phyloP scores from a whole-genome alignment of 2,888 invertebrate genomes.

The Rhagonycha fulva region DNA sequence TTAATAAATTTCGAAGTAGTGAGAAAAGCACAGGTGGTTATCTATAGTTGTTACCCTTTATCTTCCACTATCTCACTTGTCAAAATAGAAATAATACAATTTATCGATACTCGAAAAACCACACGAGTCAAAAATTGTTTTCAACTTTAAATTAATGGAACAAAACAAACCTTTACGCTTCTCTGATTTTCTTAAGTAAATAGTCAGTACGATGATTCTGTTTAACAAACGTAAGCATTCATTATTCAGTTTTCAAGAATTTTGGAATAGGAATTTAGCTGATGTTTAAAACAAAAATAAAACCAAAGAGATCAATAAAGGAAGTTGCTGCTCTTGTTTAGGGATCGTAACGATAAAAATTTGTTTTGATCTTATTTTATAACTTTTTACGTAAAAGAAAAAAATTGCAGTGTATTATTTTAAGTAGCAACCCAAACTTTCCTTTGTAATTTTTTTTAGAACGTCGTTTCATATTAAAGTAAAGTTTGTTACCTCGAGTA shows the following conservation, averaged over 20 bases:
- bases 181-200: background rate
- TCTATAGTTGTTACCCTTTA: constrained; percentile 23
- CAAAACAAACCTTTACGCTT: background rate
- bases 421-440: background rate
- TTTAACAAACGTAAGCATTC: background rate
- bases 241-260: background rate
- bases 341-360: background rate
- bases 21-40: constrained; percentile 41
- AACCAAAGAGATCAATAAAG: background rate
- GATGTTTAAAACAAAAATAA: background rate
- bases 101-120: background rate
- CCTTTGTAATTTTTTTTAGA: background rate
- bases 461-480: background rate
- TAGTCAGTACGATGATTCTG: background rate
- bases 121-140: background rate
- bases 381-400: background rate
- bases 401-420: background rate
- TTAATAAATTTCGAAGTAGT: constrained; percentile 33
- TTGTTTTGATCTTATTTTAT: background rate
- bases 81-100: background rate
- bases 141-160: background rate
- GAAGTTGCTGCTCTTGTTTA: background rate
- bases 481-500: background rate
- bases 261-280: background rate
- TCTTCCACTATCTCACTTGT: background rate